Conservation (phyloP, 2,888 invertebrate genomes). For the Orthonevra nobilis region DNA sequence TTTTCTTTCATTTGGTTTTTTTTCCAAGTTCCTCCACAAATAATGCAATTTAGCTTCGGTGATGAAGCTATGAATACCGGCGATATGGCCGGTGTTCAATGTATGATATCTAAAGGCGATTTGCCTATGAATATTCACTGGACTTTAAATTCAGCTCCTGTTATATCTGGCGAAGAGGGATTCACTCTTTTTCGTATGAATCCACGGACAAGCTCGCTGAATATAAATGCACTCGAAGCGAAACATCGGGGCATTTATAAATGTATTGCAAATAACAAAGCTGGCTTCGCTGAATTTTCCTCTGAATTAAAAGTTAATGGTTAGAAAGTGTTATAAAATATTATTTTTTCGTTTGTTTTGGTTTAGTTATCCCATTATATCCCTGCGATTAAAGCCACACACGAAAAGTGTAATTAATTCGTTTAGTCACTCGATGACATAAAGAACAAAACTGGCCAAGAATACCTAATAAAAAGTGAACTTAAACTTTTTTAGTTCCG, state of each 20-base stretch:
- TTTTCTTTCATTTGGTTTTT: no score
- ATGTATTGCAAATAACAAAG: conserved; percentile 83
- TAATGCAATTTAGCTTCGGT: conserved; percentile 82
- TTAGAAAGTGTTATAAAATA: no score
- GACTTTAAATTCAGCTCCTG: conserved; percentile 83
- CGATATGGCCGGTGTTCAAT: conserved; percentile 84
- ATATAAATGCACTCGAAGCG: conserved; percentile 82
- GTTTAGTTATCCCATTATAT: no score
- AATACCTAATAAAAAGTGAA: no score
- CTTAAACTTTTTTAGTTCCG: conserved; percentile 75
- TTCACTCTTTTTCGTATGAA: conserved; percentile 82
- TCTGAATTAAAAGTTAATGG: conserved; percentile 77
- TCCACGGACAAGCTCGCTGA: conserved; percentile 82
- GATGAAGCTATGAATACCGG: conserved; percentile 83
- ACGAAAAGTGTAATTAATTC: no score
- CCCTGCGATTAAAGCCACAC: no score
- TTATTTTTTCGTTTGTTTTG: no score
- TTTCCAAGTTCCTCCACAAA: conserved; percentile 81
- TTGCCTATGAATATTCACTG: conserved; percentile 87
- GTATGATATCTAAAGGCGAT: conserved; percentile 87
- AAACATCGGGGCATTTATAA: conserved; percentile 84
- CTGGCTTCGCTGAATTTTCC: conserved; percentile 80
- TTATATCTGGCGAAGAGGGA: conserved; percentile 85
- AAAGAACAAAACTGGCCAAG: no score
- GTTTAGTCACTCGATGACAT: no score